These are phyloP conservation scores for Hemibagrus wyckioides DNA, from an alignment of 2,113 vertebrate genomes.

Conservation along the genomic window DNA sequence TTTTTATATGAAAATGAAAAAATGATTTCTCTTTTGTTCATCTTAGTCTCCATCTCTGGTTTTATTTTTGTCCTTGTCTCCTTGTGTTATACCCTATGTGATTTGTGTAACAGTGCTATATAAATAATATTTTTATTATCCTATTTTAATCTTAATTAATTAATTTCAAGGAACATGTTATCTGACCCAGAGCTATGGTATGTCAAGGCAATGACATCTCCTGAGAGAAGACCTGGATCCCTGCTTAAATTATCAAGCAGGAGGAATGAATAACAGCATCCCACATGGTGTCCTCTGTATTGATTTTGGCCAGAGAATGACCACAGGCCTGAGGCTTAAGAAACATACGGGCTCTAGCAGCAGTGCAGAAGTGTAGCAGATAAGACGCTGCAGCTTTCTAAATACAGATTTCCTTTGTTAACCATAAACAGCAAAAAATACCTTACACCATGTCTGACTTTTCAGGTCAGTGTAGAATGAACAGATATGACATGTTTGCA, in stretches of 20 bases:
- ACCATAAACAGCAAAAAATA: neutral
- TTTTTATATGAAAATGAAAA: no score
- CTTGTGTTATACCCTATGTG: no score
- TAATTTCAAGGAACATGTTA: neutral
- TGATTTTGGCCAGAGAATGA: constrained; percentile 45
- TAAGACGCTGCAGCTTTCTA: neutral
- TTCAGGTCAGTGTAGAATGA: neutral
- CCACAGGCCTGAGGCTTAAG: constrained; percentile 12
- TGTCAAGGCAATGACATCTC: constrained; percentile 37
- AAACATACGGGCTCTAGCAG: constrained; percentile 13
- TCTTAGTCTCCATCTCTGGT: no score
- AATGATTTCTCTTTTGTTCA: no score
- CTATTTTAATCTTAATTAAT: neutral
- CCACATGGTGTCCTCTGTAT: constrained; percentile 45
- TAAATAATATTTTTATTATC: no score
- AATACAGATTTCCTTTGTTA: neutral
- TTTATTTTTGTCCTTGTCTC: no score
- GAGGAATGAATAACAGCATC: constrained; percentile 45
- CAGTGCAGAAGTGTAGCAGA: neutral
- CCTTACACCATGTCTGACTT: neutral
- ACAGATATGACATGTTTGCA: neutral
- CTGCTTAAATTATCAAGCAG: constrained; percentile 35
- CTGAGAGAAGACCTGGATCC: constrained; percentile 28
- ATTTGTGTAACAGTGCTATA: no score
- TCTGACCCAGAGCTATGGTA: neutral